Conservation (phyloP, 2,888 invertebrate species). For the Drosophila acutilabella region DNA sequence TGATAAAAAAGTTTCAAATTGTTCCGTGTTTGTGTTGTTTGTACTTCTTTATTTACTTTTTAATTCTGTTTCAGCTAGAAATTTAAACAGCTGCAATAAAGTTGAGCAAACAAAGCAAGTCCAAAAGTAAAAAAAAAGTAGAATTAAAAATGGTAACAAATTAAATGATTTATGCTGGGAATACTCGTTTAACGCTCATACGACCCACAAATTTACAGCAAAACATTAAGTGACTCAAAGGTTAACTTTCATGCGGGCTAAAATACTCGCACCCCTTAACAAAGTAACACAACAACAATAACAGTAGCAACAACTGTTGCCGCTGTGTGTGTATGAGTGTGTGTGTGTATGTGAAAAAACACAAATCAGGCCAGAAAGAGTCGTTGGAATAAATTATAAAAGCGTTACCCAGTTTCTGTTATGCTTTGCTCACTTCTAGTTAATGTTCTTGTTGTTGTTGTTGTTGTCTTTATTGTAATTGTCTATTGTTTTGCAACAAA, state of each 20-base stretch:
- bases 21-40: conserved; percentile 33
- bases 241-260: conserved; percentile 57
- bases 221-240: conserved; percentile 27
- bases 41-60: conserved; percentile 39
- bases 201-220: conserved; percentile 33
- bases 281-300: conserved; percentile 3
- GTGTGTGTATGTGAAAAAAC: conserved; percentile 43
- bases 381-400: conserved; percentile 69
- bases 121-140: not conserved
- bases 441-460: conserved; percentile 17
- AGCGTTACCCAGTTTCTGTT: conserved; percentile 71
- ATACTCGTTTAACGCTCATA: conserved; percentile 23
- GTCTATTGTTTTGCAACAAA: conserved; percentile 43
- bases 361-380: conserved; percentile 58
- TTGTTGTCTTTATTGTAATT: conserved; percentile 20
- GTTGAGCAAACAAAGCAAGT: conserved; percentile 11
- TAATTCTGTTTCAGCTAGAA: conserved; percentile 17
- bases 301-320: conserved; percentile 28
- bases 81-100: conserved; percentile 48
- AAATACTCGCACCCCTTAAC: conserved; percentile 27
- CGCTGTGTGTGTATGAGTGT: conserved; percentile 37
- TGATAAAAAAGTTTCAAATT: conserved; percentile 43
- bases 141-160: conserved; percentile 17
- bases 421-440: conserved; percentile 41
- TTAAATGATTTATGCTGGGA: conserved; percentile 37